Evolutionary conservation across 1,140 invertebrate species (phyloP), one percentile per base, ranked within the genome.

Genomic region (Hyphantria cunea): DNA sequence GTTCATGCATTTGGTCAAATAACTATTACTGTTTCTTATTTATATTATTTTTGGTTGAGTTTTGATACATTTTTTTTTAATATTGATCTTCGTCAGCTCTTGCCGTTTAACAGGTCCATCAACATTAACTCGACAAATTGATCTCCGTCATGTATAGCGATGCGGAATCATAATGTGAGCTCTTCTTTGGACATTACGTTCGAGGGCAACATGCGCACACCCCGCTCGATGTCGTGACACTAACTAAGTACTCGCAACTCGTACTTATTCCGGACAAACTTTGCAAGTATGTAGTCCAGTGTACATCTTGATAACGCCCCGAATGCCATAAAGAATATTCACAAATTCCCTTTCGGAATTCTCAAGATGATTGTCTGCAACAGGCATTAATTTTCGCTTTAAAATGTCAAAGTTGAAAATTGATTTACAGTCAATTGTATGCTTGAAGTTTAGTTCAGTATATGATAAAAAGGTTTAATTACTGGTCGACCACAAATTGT

Each of bases 161-260:
- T 25, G 17, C 17, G n/a, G n/a, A n/a, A n/a, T 25, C 17, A 25
- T 1, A 3, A 25, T 1, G 17, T 25, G 17, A 25, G 17, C 17
- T 25, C 17, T n/a, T n/a, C n/a, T 25, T 25, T 25, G 17, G 2
- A 25, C 5, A 25, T 3, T 3, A 1, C 17, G 17, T 25, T 72
- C 72, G 54, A 45, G 37, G 66, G 71, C 70, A 73, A 68, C 72
- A 25, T 1, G 72, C 76, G 70, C 72, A 42, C 72, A 54, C 15
- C 48, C 50, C 74, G 37, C 32, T 25, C 54, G 54, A 71, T 66
- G 66, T 74, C 65, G 47, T 12, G 34, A 13, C 44, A 13, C 48
- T 47, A 37, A 37, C 44, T 34, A 14, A 13, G 15, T 54, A 59
- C 54, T 56, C 44, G 13, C 13, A n/a, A 59, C 54, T 56, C 44